Conservation (phyloP, 2,888 invertebrate species). For the Axea sp. region DNA sequence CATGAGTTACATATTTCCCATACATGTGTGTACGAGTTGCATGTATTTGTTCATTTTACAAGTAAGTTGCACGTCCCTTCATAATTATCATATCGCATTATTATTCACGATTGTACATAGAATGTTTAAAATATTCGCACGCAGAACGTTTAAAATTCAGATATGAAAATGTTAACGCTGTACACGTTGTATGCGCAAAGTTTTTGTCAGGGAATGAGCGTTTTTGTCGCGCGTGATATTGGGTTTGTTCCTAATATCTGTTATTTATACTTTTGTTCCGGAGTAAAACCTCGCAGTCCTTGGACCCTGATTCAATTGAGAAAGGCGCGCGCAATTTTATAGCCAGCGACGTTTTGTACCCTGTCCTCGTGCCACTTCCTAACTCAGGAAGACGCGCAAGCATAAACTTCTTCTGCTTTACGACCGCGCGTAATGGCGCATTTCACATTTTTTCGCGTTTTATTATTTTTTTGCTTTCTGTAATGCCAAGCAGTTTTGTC, state of each 20-base stretch:
- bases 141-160: no score
- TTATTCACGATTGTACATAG: no score
- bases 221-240: constrained; percentile 1
- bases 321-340: constrained; percentile 60
- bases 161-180: no score
- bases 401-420: constrained; percentile 53
- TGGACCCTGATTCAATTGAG: constrained; percentile 61
- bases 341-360: constrained; percentile 42
- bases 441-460: constrained; percentile 18
- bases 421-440: constrained; percentile 35
- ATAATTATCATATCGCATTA: no score
- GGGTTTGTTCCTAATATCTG: constrained; percentile 33
- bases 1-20: no score
- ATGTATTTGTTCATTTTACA: no score
- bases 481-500: neutral
- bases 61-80: no score
- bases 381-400: constrained; percentile 47
- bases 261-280: constrained; percentile 34
- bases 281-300: constrained; percentile 59
- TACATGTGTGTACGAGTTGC: no score
- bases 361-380: constrained; percentile 62
- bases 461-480: constrained; percentile 1
- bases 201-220: no score
- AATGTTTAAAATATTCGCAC: no score
- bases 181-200: no score